These are phyloP conservation scores for Etheostoma cragini DNA, from an alignment of 2,113 vertebrate genomes.

Conservation along the genomic window DNA sequence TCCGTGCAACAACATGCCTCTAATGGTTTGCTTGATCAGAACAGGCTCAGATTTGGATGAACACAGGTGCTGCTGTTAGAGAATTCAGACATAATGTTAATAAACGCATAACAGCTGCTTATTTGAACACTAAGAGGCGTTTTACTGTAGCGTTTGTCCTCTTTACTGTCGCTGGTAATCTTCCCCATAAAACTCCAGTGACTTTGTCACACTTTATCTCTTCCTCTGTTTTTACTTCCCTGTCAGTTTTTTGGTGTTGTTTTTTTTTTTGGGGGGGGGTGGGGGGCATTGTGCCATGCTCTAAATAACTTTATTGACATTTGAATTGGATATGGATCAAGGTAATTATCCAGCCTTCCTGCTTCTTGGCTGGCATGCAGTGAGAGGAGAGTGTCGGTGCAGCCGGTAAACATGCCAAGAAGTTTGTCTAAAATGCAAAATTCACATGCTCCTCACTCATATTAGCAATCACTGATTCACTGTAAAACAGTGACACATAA, in stretches of 20 bases:
- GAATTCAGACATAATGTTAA: conserved; percentile 29
- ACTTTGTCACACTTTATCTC: conserved; percentile 18
- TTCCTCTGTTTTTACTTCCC: conserved; percentile 18
- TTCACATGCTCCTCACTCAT: conserved; percentile 10
- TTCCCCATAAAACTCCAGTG: conserved; percentile 26
- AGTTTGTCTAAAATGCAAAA: conserved; percentile 25
- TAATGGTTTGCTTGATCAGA: conserved; percentile 54
- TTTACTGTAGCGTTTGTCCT: background rate
- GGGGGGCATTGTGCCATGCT: conserved; percentile 55
- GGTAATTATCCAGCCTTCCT: conserved; percentile 77
- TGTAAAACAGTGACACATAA: conserved; percentile 9
- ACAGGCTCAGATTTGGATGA: conserved; percentile 29
- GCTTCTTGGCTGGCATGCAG: conserved; percentile 66
- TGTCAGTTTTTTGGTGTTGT: background rate
- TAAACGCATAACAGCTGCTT: conserved; percentile 15
- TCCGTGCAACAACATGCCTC: conserved; percentile 9
- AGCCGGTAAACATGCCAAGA: conserved; percentile 31
- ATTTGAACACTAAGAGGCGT: conserved; percentile 16
- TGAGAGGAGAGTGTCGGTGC: conserved; percentile 42
- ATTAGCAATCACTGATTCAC: background rate
- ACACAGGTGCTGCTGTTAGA: conserved; percentile 56
- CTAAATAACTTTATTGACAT: conserved; percentile 81
- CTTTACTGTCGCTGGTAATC: background rate
- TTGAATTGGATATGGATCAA: conserved; percentile 74
- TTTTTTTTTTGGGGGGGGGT: background rate